These are phyloP conservation scores for Stenoptilia bipunctidactyla DNA, from an alignment of 2,888 invertebrate species.

Conservation along the genomic window DNA sequence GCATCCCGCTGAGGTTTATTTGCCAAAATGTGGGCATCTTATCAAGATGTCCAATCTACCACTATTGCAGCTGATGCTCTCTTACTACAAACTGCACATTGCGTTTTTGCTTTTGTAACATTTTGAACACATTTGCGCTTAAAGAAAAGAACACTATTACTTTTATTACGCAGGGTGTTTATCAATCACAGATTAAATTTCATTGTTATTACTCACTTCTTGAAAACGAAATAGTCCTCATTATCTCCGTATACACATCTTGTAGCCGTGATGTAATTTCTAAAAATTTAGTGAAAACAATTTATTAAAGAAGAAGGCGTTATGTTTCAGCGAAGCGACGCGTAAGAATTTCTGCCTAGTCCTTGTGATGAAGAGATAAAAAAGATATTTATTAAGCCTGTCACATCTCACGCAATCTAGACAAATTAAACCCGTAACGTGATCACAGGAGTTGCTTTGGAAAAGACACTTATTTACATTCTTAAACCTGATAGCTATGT, in stretches of 20 bases:
- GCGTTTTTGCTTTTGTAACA: constrained; percentile 14
- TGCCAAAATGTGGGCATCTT: constrained; percentile 66
- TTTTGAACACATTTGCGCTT: not conserved
- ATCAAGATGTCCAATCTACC: constrained; percentile 49
- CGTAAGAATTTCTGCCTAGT: constrained; percentile 62
- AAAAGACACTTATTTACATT: constrained; percentile 24
- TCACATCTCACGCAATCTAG: constrained; percentile 57
- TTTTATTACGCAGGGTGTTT: not conserved
- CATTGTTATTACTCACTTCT: no score
- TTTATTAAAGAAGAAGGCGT: constrained; percentile 26
- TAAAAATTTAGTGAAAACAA: constrained; percentile 18
- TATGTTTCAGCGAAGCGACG: constrained; percentile 51
- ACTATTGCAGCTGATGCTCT: constrained; percentile 49
- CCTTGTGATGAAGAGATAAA: constrained; percentile 52
- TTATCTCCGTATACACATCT: no score
- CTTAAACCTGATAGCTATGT: constrained; percentile 17
- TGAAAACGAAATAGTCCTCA: no score
- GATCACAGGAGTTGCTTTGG: constrained; percentile 32
- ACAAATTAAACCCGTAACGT: constrained; percentile 65
- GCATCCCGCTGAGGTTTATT: constrained; percentile 61
- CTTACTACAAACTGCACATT: constrained; percentile 41
- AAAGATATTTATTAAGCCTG: constrained; percentile 57
- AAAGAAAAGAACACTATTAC: not conserved
- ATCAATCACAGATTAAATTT: no score
- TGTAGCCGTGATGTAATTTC: no score